Evolutionary conservation across 2,797 vertebrate species (phyloP), one percentile per base, ranked within the genome.

Genomic region (Garrulus glandarius): DNA sequence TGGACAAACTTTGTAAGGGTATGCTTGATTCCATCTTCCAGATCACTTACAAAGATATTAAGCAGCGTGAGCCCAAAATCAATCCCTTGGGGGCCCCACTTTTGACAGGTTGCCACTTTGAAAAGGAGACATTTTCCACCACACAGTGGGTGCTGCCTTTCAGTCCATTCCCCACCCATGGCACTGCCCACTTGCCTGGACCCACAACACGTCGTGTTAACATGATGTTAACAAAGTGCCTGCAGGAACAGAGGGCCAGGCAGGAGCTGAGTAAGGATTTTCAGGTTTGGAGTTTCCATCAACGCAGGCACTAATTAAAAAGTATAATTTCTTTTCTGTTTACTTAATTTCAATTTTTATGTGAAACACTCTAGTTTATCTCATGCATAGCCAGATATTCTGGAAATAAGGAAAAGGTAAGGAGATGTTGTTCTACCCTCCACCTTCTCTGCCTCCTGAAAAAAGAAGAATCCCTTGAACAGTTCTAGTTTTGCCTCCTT

Each of bases 11-110:
- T 52, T 43, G 29, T 5, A 49, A 49, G 10, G 34, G 13, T 20
- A 27, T 6, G 23, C 7, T 41, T 47, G 52, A 47, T 36, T 30
- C 19, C 50, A 36, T 23, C 11, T 65, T 78, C 15, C 59, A 65
- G 30, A 41, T 23, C 21, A 17, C 11, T 59, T 41, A 52, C 15
- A 11, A 46, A 71, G 11, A 36, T 4, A 47, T 17, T 24, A 41
- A 71, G 13, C 26, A 41, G 10, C 0, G 0, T 64, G 20, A 50
- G 18, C 44, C 34, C 21, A 36, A 2, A 20, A 32, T 20, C 1
- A 2, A 8, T 29, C 26, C n/a, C 46, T 10, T 23, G 65, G 18
- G 15, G 11, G 23, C 5, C 8, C 13, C 30, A 11, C 22, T 20
- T 29, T 34, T 47, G 46, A 46, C 30, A 64, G 9, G 21, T 13